Conservation (phyloP, 2,113 vertebrate genomes). For the Perca flavescens region DNA sequence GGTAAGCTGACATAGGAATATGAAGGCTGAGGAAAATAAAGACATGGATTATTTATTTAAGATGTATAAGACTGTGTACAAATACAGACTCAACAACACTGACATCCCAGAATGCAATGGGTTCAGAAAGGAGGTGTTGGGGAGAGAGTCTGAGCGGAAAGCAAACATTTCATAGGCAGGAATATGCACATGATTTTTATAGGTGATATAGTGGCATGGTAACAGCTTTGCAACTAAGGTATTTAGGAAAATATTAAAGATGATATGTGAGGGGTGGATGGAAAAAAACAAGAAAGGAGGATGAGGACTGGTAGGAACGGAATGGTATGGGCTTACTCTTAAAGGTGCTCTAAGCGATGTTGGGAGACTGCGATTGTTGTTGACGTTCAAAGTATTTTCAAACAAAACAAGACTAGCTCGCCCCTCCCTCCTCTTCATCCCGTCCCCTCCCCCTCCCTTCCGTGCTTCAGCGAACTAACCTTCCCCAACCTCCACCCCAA, state of each 20-base stretch:
- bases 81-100: neutral
- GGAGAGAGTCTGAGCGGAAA: neutral
- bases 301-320: neutral
- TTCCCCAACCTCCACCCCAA: no score
- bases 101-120: neutral
- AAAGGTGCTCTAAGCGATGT: no score
- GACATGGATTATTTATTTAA: constrained; percentile 17
- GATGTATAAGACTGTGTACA: neutral
- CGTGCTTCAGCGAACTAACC: no score
- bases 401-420: no score
- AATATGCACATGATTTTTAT: neutral
- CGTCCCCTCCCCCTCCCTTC: no score
- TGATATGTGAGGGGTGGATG: neutral
- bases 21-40: neutral
- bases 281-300: neutral
- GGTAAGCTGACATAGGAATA: constrained; percentile 55
- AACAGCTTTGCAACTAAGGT: neutral
- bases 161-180: constrained; percentile 1
- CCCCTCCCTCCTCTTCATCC: no score
- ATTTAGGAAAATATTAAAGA: neutral
- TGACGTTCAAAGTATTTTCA: no score
- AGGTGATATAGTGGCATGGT: neutral
- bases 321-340: neutral
- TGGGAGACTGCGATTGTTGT: no score
- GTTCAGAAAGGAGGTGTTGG: neutral